phyloP scores from a whole-genome alignment of 2,888 invertebrate species.

The Amaurobius ferox region DNA sequence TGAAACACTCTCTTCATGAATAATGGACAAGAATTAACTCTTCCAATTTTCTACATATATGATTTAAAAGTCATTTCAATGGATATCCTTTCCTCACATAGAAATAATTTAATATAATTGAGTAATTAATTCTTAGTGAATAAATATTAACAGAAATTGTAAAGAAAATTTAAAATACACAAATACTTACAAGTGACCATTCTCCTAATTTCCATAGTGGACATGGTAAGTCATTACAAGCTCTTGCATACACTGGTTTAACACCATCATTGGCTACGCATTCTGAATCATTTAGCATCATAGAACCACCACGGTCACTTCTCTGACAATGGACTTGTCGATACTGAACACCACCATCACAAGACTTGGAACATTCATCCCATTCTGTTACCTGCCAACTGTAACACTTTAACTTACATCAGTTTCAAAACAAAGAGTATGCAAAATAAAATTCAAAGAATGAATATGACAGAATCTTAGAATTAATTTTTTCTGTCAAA shows the following conservation, averaged over 20 bases:
- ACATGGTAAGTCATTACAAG: slow-evolving; percentile 87
- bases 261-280: slow-evolving; percentile 84
- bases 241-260: slow-evolving; percentile 84
- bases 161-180: no score
- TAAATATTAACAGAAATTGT: no score
- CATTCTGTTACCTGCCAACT: slow-evolving; percentile 87
- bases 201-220: slow-evolving; percentile 91
- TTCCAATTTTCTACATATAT: no score
- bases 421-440: not conserved
- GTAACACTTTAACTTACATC: slow-evolving; percentile 4
- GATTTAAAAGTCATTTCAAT: no score
- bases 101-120: no score
- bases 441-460: no score
- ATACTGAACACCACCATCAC: slow-evolving; percentile 83
- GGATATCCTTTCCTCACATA: no score
- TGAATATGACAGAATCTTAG: no score
- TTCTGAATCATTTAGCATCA: slow-evolving; percentile 85
- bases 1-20: no score
- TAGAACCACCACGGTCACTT: slow-evolving; percentile 84
- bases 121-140: no score
- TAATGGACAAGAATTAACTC: no score
- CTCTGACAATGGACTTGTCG: slow-evolving; percentile 86
- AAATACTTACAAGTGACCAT: slow-evolving; percentile 82
- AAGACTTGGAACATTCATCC: slow-evolving; percentile 88
- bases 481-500: no score